Percentiles rank a stretch among this genome's conserved stretches.
phyloP scores from a whole-genome alignment of 2,797 vertebrate genomes.

The Pitangus sulphuratus region DNA sequence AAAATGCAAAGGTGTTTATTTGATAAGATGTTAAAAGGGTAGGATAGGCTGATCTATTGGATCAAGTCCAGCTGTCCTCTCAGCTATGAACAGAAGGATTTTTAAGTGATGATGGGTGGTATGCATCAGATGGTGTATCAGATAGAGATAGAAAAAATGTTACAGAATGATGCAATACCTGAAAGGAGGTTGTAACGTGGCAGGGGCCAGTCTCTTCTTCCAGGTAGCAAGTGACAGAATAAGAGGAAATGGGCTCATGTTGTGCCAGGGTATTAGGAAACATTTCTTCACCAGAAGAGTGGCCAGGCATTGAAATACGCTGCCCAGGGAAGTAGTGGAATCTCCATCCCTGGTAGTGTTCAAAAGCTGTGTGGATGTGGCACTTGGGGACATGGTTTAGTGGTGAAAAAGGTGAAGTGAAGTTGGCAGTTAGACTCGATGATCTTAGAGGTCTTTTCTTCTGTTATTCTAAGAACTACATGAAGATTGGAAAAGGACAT shows the following conservation, averaged over 20 bases:
- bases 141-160: not conserved
- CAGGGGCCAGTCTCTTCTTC: not conserved
- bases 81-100: not conserved
- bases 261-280: not conserved
- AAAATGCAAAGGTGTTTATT: not conserved
- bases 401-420: not conserved
- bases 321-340: not conserved
- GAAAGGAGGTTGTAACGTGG: not conserved
- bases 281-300: not conserved
- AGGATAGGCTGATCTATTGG: not conserved
- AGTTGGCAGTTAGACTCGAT: rapidly evolving
- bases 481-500: not conserved
- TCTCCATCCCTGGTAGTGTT: not conserved
- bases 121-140: not conserved
- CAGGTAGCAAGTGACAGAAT: not conserved
- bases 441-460: rapidly evolving
- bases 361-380: not conserved
- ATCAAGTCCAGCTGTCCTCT: not conserved
- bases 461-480: not conserved
- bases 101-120: not conserved
- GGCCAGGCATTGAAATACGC: not conserved
- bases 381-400: not conserved
- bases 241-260: not conserved
- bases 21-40: not conserved
- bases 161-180: not conserved